Evolutionary conservation across 2,888 invertebrate species (phyloP).

Genomic region (Lepidochitona cinerea): DNA sequence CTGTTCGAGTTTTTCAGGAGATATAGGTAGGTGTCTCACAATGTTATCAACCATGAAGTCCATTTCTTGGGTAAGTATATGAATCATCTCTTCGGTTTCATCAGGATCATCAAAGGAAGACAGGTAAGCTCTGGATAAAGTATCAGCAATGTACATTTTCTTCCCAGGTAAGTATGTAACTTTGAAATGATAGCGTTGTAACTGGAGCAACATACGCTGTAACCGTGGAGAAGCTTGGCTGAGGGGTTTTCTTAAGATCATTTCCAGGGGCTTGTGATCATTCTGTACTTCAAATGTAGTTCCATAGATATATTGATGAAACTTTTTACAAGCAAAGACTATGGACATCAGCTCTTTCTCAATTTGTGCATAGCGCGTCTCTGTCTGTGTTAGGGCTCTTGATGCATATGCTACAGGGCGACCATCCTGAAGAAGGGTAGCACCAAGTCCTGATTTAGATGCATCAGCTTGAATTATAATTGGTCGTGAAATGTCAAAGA

Average conservation of each 20-base stretch:
- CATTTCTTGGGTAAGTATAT: conserved; percentile 8
- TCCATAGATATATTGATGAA: no score
- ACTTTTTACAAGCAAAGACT: conserved; percentile 25
- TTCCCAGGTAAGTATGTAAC: conserved; percentile 29
- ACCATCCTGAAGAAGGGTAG: conserved; percentile 25
- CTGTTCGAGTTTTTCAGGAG: neutral
- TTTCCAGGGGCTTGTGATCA: conserved; percentile 33
- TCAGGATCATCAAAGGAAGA: neutral
- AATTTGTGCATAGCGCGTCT: conserved; percentile 33
- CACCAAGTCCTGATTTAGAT: conserved; percentile 29
- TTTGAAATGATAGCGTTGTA: conserved; percentile 24
- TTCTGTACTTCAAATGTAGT: conserved; percentile 21
- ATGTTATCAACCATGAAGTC: conserved; percentile 17
- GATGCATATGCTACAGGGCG: conserved; percentile 35
- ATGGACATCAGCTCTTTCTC: conserved; percentile 32
- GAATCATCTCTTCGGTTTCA: neutral
- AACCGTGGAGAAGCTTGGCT: conserved; percentile 19
- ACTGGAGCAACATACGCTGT: conserved; percentile 24
- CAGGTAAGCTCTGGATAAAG: conserved; percentile 29
- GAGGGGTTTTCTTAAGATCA: conserved; percentile 17
- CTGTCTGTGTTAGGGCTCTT: conserved; percentile 25
- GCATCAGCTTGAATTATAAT: conserved; percentile 23
- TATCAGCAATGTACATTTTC: conserved; percentile 35
- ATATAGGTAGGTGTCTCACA: neutral
- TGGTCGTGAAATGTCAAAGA: conserved; percentile 17